phyloP scores from a whole-genome alignment of 1,140 invertebrate species.

The Acromyrmex echinatior region DNA sequence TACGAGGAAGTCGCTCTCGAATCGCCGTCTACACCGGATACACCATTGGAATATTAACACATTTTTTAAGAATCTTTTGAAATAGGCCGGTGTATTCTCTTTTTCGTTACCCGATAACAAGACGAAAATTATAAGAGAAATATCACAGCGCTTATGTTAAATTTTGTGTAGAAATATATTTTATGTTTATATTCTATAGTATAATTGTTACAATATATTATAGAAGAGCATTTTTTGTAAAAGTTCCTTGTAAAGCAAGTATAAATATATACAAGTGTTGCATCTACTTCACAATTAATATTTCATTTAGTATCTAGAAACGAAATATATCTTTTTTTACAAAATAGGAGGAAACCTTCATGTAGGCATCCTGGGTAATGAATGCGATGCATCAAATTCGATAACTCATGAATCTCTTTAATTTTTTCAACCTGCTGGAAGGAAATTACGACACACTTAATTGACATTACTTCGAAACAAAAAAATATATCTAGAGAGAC shows the following conservation, averaged over 20 bases:
- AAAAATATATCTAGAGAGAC: no score
- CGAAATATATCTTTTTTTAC: not conserved
- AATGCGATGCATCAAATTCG: no score
- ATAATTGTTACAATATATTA: conserved; percentile 39
- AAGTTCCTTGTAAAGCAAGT: conserved; percentile 9
- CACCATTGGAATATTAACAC: conserved; percentile 48
- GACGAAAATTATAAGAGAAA: conserved; percentile 36
- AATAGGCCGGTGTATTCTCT: not conserved
- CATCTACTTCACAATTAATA: conserved; percentile 6
- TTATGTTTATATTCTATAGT: conserved; percentile 15
- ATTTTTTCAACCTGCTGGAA: no score
- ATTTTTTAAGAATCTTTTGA: conserved; percentile 13
- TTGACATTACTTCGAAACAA: no score
- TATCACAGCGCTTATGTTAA: conserved; percentile 3
- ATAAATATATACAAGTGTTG: conserved; percentile 15
- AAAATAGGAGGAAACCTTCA: no score
- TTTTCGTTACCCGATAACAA: not conserved
- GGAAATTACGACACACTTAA: no score
- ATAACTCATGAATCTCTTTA: no score
- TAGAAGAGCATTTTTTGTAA: conserved; percentile 29
- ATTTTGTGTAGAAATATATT: conserved; percentile 28
- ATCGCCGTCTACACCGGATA: conserved; percentile 73
- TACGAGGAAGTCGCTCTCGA: conserved; percentile 87
- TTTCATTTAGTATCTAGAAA: not conserved
- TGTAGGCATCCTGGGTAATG: no score